Base-by-base conservation (phyloP, 1,140 invertebrate genomes). In the Cydia splendana region DNA sequence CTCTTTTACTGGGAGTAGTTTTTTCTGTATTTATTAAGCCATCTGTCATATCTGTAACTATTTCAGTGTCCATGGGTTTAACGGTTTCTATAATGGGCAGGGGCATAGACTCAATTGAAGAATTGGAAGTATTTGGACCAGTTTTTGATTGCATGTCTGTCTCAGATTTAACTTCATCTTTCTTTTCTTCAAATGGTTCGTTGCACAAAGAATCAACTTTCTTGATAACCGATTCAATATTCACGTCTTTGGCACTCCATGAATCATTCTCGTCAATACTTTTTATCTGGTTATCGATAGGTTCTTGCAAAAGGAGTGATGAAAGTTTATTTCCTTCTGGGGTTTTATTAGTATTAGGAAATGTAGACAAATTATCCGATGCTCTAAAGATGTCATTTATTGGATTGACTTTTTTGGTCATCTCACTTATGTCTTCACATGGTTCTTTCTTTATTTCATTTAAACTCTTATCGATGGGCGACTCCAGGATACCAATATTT, bases 201-300 rank as follows among this genome's bases (percentile, higher is more conserved):
- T 91, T 93, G 76, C 89, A 91, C 77, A 92, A 79, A 15, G 95
- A 95, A 82, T 96, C 96, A 0, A 96, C 95, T 78, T 96, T 96
- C 87, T 97, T 96, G 74, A 97, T 97, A 15, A 97, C 96, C 38
- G 96, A 96, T 79, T 97, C 96, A 76, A 96, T 96, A 82, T 96
- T 96, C 1, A 96, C 94, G 82, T 97, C 96, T 88, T 96, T 96
- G 2, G 95, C 95, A 28, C 95, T 95, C 96, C 96, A 96, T 83
- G 95, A 95, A 85, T 96, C 96, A 84, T 94, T 96, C 82, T 97
- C 96, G 79, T 96, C 96, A 81, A 76, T 93, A 79, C 71, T 88
- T 86, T 84, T 92, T 75, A 75, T 87, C 57, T 87, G 85, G 62
- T 77, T 85, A 76, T 81, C 81, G 77, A 38, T 79, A 80, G 76